These are phyloP conservation scores for Heliocidaris erythrogramma DNA, from an alignment of 35 echinoderm and acorn worm genomes.

Conservation along the genomic window DNA sequence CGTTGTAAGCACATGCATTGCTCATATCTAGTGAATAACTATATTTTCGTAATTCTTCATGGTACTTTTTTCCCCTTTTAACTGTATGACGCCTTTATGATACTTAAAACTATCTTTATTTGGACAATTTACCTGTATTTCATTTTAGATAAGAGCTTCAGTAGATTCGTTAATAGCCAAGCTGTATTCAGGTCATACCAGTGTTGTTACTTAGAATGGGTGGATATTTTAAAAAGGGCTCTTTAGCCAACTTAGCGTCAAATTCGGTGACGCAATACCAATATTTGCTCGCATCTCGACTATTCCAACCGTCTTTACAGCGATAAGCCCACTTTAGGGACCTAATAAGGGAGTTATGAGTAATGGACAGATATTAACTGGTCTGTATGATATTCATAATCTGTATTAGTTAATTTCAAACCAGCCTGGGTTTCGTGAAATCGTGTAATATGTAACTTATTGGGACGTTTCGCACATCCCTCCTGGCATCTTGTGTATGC, in stretches of 20 bases:
- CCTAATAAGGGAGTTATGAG: neutral
- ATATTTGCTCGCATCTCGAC: neutral
- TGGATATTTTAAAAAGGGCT: too few species aligned
- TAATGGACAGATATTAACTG: neutral
- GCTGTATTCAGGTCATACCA: too few species aligned
- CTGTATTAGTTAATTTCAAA: neutral
- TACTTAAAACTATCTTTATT: too few species aligned
- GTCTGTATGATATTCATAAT: neutral
- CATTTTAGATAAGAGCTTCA: too few species aligned
- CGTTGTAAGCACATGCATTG: too few species aligned
- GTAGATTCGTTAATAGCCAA: too few species aligned
- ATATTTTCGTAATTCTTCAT: too few species aligned
- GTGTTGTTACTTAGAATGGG: too few species aligned
- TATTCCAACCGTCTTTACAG: neutral
- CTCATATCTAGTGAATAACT: too few species aligned
- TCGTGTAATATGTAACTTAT: conserved; percentile 7
- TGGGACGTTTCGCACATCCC: neutral
- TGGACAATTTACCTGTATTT: too few species aligned
- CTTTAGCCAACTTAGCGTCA: neutral
- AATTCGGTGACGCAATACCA: neutral
- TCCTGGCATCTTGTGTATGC: neutral
- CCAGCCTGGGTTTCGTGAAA: neutral
- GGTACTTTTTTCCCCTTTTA: too few species aligned
- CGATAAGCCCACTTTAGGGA: neutral
- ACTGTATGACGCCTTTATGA: too few species aligned